Evolutionary conservation across 2,113 vertebrate genomes (phyloP).

Genomic region (Talpa occidentalis): DNA sequence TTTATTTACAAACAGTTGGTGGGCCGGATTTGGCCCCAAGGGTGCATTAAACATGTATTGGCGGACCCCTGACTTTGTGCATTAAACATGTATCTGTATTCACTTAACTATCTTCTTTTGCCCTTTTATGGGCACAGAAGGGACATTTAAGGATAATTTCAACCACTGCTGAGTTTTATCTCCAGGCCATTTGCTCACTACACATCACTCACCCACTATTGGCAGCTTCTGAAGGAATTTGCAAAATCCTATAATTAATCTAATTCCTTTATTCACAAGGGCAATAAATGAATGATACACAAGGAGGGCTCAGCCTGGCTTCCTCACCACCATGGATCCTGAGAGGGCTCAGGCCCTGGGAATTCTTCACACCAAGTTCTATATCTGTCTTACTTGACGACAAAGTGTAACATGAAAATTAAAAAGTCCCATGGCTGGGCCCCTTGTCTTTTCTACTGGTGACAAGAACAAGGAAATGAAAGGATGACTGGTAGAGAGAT

Average conservation of each 20-base stretch:
- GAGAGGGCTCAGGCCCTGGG: neutral
- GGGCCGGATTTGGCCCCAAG: neutral
- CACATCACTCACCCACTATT: neutral
- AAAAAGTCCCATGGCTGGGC: neutral
- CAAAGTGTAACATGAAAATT: slow-evolving; percentile 6
- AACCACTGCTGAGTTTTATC: neutral
- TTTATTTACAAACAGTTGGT: slow-evolving; percentile 53
- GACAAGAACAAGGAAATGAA: slow-evolving; percentile 68
- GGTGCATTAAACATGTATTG: neutral
- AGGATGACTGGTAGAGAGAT: neutral
- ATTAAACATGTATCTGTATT: neutral
- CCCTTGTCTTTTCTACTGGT: slow-evolving; percentile 29
- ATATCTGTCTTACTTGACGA: neutral
- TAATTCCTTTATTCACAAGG: neutral
- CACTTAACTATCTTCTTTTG: neutral
- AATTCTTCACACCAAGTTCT: neutral
- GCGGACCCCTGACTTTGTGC: neutral
- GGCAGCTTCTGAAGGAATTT: slow-evolving; percentile 6
- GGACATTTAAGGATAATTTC: slow-evolving; percentile 1
- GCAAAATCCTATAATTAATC: neutral
- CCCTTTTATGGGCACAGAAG: neutral
- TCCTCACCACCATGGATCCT: neutral
- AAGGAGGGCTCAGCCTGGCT: neutral
- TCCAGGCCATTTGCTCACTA: neutral
- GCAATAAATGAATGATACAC: neutral